Conservation (phyloP, 1,140 invertebrate genomes). For the Caenorhabditis inopinata region DNA sequence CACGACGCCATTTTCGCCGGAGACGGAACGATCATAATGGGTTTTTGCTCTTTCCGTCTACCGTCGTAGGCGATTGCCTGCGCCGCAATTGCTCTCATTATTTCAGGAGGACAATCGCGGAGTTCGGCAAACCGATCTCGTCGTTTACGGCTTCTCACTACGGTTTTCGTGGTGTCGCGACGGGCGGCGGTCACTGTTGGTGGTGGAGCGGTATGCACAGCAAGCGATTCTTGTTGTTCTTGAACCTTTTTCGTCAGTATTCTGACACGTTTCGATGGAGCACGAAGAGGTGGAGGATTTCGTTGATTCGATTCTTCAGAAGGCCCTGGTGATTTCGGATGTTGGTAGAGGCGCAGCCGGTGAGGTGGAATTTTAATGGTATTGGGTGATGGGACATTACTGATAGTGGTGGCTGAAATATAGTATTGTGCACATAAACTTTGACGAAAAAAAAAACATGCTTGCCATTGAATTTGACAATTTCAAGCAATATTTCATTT, state of each 20-base stretch:
- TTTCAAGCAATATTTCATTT: too few relatives aligned
- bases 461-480: too few relatives aligned
- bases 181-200: neutral
- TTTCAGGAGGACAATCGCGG: neutral
- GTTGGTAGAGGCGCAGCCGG: neutral
- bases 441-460: too few relatives aligned
- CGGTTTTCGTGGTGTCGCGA: neutral
- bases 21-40: neutral
- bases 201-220: too few relatives aligned
- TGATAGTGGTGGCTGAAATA: too few relatives aligned
- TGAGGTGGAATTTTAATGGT: neutral
- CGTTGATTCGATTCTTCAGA: too few relatives aligned
- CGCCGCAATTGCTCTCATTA: neutral
- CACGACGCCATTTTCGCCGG: neutral
- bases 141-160: neutral
- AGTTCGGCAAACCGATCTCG: neutral
- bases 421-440: too few relatives aligned
- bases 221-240: too few relatives aligned
- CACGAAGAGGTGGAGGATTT: too few relatives aligned
- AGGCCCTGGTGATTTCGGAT: neutral
- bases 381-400: too few relatives aligned
- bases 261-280: neutral
- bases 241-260: neutral
- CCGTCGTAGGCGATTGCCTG: conserved; percentile 10
- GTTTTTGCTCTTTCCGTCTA: neutral